A percentile compares a stretch with the other conserved stretches of the same genome.
phyloP scores from a whole-genome alignment of 92 coral and sea anemone species.

The Blastomussa wellsi region DNA sequence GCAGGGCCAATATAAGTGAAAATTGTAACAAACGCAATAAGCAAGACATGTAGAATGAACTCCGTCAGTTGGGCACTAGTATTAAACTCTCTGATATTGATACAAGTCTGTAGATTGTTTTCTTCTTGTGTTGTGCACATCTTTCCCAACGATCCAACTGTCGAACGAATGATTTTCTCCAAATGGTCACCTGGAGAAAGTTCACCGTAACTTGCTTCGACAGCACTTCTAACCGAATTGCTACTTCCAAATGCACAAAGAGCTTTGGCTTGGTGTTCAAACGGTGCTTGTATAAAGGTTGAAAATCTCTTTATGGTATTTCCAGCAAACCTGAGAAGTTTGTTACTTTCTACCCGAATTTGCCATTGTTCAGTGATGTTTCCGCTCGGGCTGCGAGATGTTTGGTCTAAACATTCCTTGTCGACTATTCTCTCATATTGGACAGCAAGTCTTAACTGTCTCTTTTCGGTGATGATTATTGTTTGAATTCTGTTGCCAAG shows the following conservation, averaged over 20 bases:
- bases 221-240: not conserved
- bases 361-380: not conserved
- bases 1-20: not conserved
- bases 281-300: not conserved
- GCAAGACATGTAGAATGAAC: not conserved
- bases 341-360: not conserved
- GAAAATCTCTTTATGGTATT: not conserved
- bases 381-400: not conserved
- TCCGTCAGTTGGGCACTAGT: not conserved
- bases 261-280: not conserved
- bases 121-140: not conserved
- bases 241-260: not conserved
- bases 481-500: not conserved
- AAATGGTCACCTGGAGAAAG: not conserved
- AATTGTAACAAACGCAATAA: not conserved
- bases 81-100: not conserved
- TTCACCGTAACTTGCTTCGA: not conserved
- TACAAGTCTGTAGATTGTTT: not conserved
- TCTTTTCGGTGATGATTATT: not conserved
- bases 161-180: not conserved
- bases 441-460: not conserved
- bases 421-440: not conserved
- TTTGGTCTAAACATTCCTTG: not conserved
- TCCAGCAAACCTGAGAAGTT: not conserved
- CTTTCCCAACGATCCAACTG: not conserved